Evolutionary conservation across 1,140 invertebrate genomes (phyloP), one percentile per base, ranked within the genome.

Genomic region (Nephotettix cincticeps): DNA sequence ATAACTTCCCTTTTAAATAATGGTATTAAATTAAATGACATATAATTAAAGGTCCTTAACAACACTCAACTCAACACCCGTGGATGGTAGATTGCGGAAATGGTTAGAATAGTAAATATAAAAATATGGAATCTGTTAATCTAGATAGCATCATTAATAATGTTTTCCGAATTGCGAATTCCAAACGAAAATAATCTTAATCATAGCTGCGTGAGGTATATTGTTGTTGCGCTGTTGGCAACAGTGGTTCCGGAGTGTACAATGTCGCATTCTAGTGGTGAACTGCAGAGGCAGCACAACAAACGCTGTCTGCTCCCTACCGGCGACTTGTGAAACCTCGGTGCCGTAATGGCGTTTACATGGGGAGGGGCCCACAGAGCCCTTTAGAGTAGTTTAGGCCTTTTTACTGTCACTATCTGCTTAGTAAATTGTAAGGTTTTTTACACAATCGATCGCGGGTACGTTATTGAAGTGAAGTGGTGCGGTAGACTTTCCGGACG

Each of bases 381-480:
- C 56, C 56, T 61, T 61, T 61, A 61, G 56, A 21, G 56, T 61
- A 61, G 56, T 61, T 61, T 61, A 61, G 56, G 25, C 56, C 56
- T 61, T 61, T 61, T 27, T 28, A 61, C 56, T 3, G 56, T 61
- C 1, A 14, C 13, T 61, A 61, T 61, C 56, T 27, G 4, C 23
- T 25, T 61, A 61, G 14, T 11, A 27, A 14, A 28, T 27, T 25
- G 21, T 25, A 27, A 13, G 23, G n/a, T 25, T 61, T 61, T 61
- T 61, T 27, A n/a, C 4, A 28, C 21, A 2, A 61, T 25, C 4
- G 56, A 4, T 4, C 32, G 32, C 32, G 14, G 32, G 32, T 36
- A 36, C 32, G 32, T 4, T 36, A 36, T n/a, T n/a, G n/a, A n/a
- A n/a, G n/a, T n/a, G n/a, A n/a, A n/a, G n/a, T 14, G 32, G 32